Evolutionary conservation across 92 coral and sea anemone genomes (phyloP).

Genomic region (Umimayanthus kanabou): DNA sequence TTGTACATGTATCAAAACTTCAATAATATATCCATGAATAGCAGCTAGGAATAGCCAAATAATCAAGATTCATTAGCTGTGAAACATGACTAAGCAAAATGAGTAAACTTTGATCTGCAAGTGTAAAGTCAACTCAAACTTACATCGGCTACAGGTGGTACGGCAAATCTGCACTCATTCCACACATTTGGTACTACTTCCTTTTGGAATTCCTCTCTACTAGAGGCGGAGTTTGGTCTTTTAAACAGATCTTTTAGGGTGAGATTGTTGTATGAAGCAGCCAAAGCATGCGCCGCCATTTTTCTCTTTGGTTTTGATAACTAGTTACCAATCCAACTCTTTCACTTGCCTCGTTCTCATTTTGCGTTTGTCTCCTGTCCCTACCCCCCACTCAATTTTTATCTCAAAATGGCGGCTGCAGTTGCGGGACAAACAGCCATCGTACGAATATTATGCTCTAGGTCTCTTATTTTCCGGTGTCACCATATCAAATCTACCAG

Average conservation of each 20-base stretch:
- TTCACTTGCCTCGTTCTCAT: not conserved
- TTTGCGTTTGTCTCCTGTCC: not conserved
- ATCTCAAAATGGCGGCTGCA: slow-evolving; percentile 29
- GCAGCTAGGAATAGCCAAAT: not conserved
- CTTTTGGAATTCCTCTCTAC: slow-evolving; percentile 54
- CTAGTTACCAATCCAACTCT: slow-evolving; percentile 19
- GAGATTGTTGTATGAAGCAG: slow-evolving; percentile 63
- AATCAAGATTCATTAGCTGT: not conserved
- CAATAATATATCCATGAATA: not conserved
- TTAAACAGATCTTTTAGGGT: slow-evolving; percentile 78
- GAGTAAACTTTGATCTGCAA: not conserved
- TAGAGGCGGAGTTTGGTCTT: slow-evolving; percentile 48
- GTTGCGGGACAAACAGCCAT: not conserved
- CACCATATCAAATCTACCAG: not conserved
- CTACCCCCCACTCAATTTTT: not conserved
- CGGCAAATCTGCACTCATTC: slow-evolving; percentile 78
- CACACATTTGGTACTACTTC: slow-evolving; percentile 60
- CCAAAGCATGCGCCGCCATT: slow-evolving; percentile 87
- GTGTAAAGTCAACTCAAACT: slow-evolving; percentile 38
- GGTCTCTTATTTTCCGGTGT: not conserved
- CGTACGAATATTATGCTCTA: not conserved
- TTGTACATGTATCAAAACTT: not conserved
- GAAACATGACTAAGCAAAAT: slow-evolving; percentile 64
- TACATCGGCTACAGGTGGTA: slow-evolving; percentile 93
- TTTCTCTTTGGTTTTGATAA: slow-evolving; percentile 10